Percentiles rank a stretch among this genome's conserved stretches.
Evolutionary conservation across 2,113 vertebrate species (phyloP).

Genomic region (Bungarus multicinctus): DNA sequence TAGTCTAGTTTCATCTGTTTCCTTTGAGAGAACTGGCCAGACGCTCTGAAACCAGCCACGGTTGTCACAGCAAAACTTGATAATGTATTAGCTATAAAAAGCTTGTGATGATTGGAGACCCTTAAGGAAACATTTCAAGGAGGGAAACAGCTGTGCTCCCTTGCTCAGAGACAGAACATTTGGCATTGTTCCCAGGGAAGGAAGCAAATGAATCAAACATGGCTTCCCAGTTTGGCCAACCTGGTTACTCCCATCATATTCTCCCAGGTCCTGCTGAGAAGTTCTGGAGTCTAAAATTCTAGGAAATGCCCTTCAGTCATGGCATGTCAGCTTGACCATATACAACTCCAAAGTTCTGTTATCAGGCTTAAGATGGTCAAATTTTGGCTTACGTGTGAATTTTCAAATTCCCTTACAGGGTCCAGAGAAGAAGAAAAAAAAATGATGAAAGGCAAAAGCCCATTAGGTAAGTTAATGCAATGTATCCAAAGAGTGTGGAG

Average conservation of each 20-base stretch:
- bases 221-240: background rate
- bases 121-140: constrained; percentile 50
- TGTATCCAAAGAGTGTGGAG: background rate
- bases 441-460: background rate
- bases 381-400: background rate
- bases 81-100: constrained; percentile 48
- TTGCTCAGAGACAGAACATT: constrained; percentile 27
- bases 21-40: constrained; percentile 49
- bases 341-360: background rate
- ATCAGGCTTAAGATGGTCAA: too few relatives aligned
- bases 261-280: background rate
- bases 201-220: background rate
- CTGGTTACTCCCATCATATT: background rate
- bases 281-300: background rate
- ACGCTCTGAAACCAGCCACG: constrained; percentile 39
- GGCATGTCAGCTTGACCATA: background rate
- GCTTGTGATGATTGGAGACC: constrained; percentile 43
- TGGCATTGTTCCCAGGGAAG: constrained; percentile 35
- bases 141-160: constrained; percentile 43
- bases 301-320: background rate
- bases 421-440: background rate
- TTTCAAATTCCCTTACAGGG: background rate
- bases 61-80: constrained; percentile 38
- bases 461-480: background rate
- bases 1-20: constrained; percentile 41